Evolutionary conservation across 2,888 invertebrate species (phyloP).

Genomic region (Cerastis leucographa): DNA sequence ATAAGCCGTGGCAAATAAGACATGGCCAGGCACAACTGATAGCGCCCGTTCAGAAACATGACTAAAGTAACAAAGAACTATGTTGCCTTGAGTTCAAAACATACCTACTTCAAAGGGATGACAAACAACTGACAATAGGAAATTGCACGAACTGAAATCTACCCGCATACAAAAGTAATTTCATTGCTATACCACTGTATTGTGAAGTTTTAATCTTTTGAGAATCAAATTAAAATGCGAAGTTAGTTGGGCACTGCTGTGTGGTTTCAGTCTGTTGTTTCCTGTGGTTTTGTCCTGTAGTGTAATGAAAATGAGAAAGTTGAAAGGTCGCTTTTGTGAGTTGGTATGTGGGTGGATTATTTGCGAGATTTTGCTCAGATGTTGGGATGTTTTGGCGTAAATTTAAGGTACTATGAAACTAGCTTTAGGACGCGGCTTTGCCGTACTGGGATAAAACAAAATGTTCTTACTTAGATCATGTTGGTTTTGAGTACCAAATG

Average conservation of each 20-base stretch:
- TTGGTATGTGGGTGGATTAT: slow-evolving; percentile 30
- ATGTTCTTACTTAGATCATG: not conserved
- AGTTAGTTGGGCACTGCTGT: slow-evolving; percentile 5
- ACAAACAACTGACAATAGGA: slow-evolving; percentile 18
- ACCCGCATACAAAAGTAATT: slow-evolving; percentile 33
- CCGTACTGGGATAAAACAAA: not conserved
- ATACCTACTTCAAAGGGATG: slow-evolving; percentile 13
- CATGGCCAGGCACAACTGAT: too few relatives aligned
- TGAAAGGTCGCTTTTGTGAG: slow-evolving; percentile 9
- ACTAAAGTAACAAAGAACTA: not conserved
- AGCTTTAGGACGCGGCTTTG: not conserved
- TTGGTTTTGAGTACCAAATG: not conserved
- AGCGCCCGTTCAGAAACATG: too few relatives aligned
- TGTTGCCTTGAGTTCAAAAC: not conserved
- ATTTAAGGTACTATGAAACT: not conserved
- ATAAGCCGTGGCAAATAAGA: too few relatives aligned
- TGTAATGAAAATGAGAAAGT: not conserved
- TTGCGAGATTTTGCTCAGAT: not conserved
- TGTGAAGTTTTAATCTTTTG: slow-evolving; percentile 38
- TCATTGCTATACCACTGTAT: slow-evolving; percentile 27
- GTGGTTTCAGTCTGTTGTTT: not conserved
- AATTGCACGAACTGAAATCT: slow-evolving; percentile 19
- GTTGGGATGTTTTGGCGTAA: not conserved
- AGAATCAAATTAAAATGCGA: slow-evolving; percentile 42
- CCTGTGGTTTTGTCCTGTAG: slow-evolving; percentile 2